A percentile compares a stretch with the other conserved stretches of the same genome.
phyloP scores from a whole-genome alignment of 2,113 vertebrate genomes.

The Phoenicopterus ruber region DNA sequence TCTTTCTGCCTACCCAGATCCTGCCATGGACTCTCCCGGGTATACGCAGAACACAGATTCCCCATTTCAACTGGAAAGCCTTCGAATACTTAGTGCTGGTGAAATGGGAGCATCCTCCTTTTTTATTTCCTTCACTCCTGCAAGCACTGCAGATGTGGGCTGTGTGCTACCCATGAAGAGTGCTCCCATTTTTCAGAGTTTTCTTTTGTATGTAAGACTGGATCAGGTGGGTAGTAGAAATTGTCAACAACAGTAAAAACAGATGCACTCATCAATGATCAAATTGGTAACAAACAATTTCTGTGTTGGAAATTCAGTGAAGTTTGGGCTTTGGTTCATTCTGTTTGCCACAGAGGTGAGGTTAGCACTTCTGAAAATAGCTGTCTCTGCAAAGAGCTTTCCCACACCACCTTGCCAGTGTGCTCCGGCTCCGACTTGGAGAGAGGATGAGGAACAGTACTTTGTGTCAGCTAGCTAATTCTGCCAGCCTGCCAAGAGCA shows the following conservation, averaged over 20 bases:
- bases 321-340: neutral
- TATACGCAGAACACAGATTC: neutral
- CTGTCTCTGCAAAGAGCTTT: neutral
- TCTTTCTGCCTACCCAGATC: neutral
- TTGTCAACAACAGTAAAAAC: neutral
- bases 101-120: neutral
- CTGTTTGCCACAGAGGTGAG: neutral
- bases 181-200: accelerated
- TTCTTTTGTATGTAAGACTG: neutral
- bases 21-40: neutral
- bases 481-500: neutral
- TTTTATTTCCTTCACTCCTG: neutral
- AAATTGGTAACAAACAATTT: neutral
- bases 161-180: accelerated
- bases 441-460: neutral
- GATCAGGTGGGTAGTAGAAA: neutral
- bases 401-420: neutral
- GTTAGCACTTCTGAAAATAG: neutral
- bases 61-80: neutral
- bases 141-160: neutral
- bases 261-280: neutral
- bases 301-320: accelerated
- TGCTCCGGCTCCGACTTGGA: neutral
- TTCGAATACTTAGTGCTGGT: neutral
- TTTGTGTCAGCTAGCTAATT: neutral